Evolutionary conservation across 1,140 invertebrate genomes (phyloP), one percentile per base, ranked within the genome.

Genomic region (Bombus consobrinus): DNA sequence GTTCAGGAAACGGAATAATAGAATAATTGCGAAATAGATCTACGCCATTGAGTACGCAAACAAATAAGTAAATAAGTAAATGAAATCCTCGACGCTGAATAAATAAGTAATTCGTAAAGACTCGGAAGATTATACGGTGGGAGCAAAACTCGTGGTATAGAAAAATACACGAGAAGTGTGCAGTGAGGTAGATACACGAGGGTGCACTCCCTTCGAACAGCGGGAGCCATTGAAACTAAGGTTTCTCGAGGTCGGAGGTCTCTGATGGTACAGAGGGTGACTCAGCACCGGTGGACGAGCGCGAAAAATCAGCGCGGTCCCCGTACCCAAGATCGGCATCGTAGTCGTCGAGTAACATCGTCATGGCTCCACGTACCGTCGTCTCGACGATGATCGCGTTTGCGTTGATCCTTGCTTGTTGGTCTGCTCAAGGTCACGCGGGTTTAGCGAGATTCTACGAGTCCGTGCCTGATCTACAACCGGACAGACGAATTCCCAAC

Each of bases 231-330:
- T 37, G 64, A 28, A 62, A 64, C 59, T 73, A 47, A 81, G 72
- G 75, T 77, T 81, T 71, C 43, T 77, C 77, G 81, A 82, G 32
- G 77, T 59, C 43, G 87, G 59, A 78, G 84, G 69, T 76, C 87
- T 32, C 89, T 90, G 81, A 90, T 91, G 87, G 87, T 91, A 87
- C 77, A 82, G 39, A 74, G 64, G 85, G 85, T 87, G 81, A 91
- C 73, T 81, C 79, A 87, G 72, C 68, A 77, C 8, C 90, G 87
- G 84, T 69, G 82, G 87, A 90, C 83, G 87, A 88, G 81, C 85
- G 81, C 87, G 81, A 62, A 64, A 73, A 79, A 80, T 57, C 81
- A 83, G 74, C 79, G 80, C 78, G 43, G 73, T 83, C 81, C 53
- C 53, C 84, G 79, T 47, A 25, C 43, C 10, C 57, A 74, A 37